Percentiles rank a stretch among this genome's conserved stretches.
These are phyloP conservation scores for Emydoidea blandingii DNA, from an alignment of 2,797 vertebrate species.

Conservation along the genomic window DNA sequence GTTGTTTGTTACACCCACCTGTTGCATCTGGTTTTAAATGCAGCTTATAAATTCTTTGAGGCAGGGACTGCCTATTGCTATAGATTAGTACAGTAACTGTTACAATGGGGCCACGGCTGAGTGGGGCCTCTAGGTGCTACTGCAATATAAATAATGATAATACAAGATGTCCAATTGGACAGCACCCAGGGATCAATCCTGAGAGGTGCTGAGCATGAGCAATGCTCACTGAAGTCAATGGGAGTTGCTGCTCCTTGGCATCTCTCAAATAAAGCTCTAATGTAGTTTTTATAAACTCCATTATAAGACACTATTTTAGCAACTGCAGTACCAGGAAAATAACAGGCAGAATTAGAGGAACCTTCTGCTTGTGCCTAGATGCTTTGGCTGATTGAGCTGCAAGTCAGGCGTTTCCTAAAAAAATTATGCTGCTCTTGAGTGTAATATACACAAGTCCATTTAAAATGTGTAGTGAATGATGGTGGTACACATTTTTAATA, in stretches of 20 bases:
- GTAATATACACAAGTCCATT: neutral
- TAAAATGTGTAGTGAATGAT: neutral
- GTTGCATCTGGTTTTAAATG: neutral
- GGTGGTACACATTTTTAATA: neutral
- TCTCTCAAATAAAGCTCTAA: neutral
- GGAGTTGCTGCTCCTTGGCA: neutral
- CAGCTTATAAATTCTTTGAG: neutral
- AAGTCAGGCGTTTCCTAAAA: neutral
- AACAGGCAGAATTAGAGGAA: neutral
- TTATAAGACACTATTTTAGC: neutral
- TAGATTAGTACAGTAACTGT: neutral
- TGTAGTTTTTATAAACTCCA: neutral
- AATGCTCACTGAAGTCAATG: neutral
- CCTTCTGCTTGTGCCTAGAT: neutral
- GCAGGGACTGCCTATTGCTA: neutral
- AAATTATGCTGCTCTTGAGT: neutral
- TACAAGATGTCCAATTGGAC: neutral
- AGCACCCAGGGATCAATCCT: neutral
- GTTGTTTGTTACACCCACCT: neutral
- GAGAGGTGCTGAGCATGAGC: neutral
- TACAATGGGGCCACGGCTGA: neutral
- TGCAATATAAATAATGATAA: neutral
- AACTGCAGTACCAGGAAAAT: neutral
- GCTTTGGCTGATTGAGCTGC: neutral
- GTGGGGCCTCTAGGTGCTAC: neutral